Conservation (phyloP, 53 echinoderm and acorn worm species). For the Hippasteria phrygiana region DNA sequence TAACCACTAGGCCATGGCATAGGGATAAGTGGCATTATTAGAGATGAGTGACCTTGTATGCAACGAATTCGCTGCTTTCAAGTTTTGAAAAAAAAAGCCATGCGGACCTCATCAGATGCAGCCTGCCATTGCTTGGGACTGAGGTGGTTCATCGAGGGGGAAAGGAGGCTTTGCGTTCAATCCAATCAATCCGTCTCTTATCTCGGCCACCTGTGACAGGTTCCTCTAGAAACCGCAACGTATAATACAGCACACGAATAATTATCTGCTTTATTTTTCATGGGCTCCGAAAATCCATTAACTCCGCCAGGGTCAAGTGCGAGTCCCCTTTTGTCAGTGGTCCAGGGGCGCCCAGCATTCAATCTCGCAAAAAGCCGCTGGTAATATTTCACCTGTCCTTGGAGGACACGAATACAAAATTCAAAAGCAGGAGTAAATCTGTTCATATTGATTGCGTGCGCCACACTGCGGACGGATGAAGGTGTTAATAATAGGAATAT, state of each 20-base stretch:
- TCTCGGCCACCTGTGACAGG: conserved; percentile 15
- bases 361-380: conserved; percentile 17
- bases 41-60: neutral
- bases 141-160: neutral
- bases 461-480: neutral
- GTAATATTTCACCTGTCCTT: conserved; percentile 35
- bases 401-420: conserved; percentile 29
- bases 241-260: neutral
- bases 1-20: too few relatives aligned
- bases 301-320: conserved; percentile 43
- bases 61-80: neutral
- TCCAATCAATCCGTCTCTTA: conserved; percentile 30
- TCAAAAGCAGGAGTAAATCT: neutral
- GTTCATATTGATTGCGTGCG: conserved; percentile 43
- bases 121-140: neutral
- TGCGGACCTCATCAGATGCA: conserved; percentile 1
- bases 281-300: conserved; percentile 48
- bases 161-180: conserved; percentile 12
- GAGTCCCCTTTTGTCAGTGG: conserved; percentile 33
- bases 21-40: too few relatives aligned
- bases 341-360: neutral
- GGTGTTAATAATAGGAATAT: conserved; percentile 1
- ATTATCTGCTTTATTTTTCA: neutral
- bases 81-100: conserved; percentile 23
- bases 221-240: neutral